phyloP scores from a whole-genome alignment of 2,888 invertebrate species.

The Darwinula stevensoni region DNA sequence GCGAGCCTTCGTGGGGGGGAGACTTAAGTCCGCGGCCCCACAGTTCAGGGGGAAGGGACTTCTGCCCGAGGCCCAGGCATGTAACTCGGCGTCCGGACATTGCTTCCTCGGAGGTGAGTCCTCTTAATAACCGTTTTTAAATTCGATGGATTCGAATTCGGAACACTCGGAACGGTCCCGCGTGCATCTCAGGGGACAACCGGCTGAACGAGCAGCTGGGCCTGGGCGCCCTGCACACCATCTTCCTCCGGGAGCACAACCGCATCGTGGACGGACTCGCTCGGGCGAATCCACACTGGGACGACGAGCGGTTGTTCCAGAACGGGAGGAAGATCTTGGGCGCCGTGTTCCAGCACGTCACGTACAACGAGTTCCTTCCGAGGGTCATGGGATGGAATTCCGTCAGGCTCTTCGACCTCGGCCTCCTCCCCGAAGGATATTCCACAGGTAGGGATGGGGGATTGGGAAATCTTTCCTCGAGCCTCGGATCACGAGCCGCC shows the following conservation, averaged over 20 bases:
- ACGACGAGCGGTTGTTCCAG: conserved; percentile 51
- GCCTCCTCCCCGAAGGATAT: conserved; percentile 47
- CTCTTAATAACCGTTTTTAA: too few species aligned
- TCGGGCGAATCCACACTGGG: conserved; percentile 64
- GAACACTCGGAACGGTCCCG: too few species aligned
- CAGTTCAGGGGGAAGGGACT: conserved; percentile 42
- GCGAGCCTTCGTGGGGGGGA: conserved; percentile 38
- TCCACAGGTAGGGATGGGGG: conserved; percentile 28
- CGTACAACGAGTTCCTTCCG: conserved; percentile 69
- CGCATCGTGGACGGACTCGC: conserved; percentile 44
- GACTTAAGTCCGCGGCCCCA: conserved; percentile 46
- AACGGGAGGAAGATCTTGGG: conserved; percentile 42
- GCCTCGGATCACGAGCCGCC: too few species aligned
- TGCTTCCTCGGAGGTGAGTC: conserved; percentile 51
- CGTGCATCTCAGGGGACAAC: conserved; percentile 36
- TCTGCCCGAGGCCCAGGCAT: conserved; percentile 40
- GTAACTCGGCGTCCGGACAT: conserved; percentile 49
- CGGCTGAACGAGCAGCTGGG: conserved; percentile 77
- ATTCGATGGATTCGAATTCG: too few species aligned
- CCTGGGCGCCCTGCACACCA: conserved; percentile 56
- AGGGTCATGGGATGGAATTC: conserved; percentile 66
- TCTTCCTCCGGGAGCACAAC: conserved; percentile 70
- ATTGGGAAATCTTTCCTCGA: neutral
- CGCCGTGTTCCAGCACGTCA: conserved; percentile 47
- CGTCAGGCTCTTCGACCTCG: conserved; percentile 57